phyloP scores from a whole-genome alignment of 1,140 invertebrate species.

The Procambarus virginalis region DNA sequence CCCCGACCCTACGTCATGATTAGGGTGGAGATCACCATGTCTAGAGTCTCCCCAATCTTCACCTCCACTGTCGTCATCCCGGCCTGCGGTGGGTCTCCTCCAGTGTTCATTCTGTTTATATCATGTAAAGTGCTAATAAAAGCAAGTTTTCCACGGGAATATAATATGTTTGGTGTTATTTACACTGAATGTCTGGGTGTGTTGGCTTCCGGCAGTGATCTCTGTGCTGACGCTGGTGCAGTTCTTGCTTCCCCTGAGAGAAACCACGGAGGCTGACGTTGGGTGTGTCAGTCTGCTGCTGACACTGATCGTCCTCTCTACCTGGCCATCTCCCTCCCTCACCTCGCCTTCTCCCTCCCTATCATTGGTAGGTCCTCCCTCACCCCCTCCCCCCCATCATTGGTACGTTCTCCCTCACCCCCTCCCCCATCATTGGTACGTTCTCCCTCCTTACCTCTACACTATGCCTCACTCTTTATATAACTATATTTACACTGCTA shows the following conservation, averaged over 20 bases:
- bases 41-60: conserved; percentile 4
- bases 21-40: background rate
- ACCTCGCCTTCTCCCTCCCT: conserved; percentile 33
- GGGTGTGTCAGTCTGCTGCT: conserved; percentile 32
- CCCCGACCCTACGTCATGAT: conserved; percentile 7
- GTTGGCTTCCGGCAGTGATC: conserved; percentile 30
- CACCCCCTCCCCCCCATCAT: too few relatives aligned
- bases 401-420: too few relatives aligned
- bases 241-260: conserved; percentile 59
- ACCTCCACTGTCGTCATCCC: conserved; percentile 12
- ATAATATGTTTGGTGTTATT: too few relatives aligned
- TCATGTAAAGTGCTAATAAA: too few relatives aligned
- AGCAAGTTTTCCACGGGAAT: too few relatives aligned
- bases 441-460: too few relatives aligned
- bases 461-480: too few relatives aligned
- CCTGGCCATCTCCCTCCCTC: conserved; percentile 37
- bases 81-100: conserved; percentile 16
- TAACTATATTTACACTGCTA: too few relatives aligned
- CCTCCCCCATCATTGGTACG: too few relatives aligned
- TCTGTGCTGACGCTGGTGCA: conserved; percentile 51
- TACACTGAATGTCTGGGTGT: background rate
- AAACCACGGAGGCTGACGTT: conserved; percentile 34
- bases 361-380: conserved; percentile 41
- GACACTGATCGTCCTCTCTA: conserved; percentile 49
- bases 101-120: too few relatives aligned